Percentiles rank a stretch among this genome's conserved stretches.
Conservation (phyloP, 2,797 vertebrate genomes). For the Galagoides demidoff region DNA sequence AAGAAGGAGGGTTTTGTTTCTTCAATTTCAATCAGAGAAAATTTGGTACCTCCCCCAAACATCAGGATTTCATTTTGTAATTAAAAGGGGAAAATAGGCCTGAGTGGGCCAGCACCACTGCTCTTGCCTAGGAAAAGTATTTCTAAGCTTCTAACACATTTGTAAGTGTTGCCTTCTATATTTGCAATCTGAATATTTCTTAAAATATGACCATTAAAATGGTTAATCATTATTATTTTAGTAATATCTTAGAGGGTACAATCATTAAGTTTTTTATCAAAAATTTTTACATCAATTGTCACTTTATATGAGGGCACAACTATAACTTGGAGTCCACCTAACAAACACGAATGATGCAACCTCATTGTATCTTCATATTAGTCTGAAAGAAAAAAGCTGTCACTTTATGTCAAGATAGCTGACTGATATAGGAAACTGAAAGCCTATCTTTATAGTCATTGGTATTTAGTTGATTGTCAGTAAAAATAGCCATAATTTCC, state of each 20-base stretch:
- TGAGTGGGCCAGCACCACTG: background rate
- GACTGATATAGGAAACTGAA: constrained; percentile 5
- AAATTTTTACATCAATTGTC: constrained; percentile 2
- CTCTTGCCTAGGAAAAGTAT: constrained; percentile 8
- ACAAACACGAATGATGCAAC: too few relatives aligned
- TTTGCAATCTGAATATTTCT: background rate
- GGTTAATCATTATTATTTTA: background rate
- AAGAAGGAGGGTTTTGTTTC: background rate
- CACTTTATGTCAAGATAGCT: background rate
- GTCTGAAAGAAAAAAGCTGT: background rate
- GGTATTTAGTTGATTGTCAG: background rate
- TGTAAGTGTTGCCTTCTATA: background rate
- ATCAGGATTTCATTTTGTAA: background rate
- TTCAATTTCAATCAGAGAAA: background rate
- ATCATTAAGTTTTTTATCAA: background rate
- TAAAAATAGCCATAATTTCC: constrained; percentile 18
- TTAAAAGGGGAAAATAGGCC: background rate
- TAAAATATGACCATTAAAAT: constrained; percentile 27
- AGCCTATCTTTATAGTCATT: background rate
- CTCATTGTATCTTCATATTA: too few relatives aligned
- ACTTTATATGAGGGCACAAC: background rate
- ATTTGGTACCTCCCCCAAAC: background rate
- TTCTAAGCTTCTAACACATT: constrained; percentile 22
- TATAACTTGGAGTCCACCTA: too few relatives aligned
- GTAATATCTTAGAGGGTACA: background rate